Percentiles rank a stretch among this genome's conserved stretches.
Evolutionary conservation across 2,888 invertebrate species (phyloP).

Genomic region (Lasioglossum marginatum): DNA sequence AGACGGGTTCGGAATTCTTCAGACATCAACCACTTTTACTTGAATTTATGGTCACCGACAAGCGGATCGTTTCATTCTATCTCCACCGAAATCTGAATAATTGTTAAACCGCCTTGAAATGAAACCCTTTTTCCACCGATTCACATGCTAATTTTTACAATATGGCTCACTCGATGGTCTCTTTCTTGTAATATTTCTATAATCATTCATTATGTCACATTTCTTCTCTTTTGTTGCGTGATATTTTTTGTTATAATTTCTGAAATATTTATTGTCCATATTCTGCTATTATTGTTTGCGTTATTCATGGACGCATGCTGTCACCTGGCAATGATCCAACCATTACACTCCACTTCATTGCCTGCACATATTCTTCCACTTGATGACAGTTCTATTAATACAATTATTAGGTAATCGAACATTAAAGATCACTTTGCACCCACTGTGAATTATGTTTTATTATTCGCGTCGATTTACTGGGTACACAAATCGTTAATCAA

Average conservation of each 20-base stretch:
- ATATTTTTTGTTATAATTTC: not conserved
- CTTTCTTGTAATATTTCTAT: not conserved
- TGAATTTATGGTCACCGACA: conserved; percentile 52
- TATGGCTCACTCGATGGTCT: not conserved
- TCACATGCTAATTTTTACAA: not conserved
- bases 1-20: conserved; percentile 48
- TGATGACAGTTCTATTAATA: not conserved
- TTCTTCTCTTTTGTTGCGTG: not conserved
- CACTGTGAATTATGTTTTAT: not conserved
- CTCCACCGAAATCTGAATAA: conserved; percentile 15
- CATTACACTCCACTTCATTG: not conserved
- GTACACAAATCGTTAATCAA: not conserved
- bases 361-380: not conserved
- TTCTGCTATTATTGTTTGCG: not conserved
- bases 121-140: not conserved
- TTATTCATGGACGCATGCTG: not conserved
- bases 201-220: not conserved
- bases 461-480: not conserved
- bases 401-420: not conserved
- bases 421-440: not conserved
- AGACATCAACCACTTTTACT: conserved; percentile 37
- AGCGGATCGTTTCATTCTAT: conserved; percentile 27
- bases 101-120: not conserved
- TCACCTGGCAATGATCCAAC: not conserved
- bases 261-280: not conserved